Conservation (phyloP, 2,888 invertebrate genomes). For the Hydropsyche betteni region DNA sequence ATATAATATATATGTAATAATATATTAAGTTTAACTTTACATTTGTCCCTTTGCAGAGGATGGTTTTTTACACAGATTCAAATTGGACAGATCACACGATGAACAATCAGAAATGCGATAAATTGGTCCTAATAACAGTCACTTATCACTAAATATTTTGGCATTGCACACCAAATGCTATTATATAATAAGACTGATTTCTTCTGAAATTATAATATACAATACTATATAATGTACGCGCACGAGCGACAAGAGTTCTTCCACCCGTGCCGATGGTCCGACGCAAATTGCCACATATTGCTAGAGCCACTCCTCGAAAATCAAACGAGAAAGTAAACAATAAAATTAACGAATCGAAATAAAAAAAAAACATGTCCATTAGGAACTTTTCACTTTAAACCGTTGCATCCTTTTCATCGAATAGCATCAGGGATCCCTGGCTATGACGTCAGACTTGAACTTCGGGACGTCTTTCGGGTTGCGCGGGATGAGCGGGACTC, state of each 20-base stretch:
- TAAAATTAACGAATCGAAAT: slow-evolving; percentile 46
- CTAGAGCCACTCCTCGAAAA: slow-evolving; percentile 24
- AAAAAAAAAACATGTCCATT: slow-evolving; percentile 56
- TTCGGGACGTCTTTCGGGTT: slow-evolving; percentile 58
- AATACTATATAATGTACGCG: background rate
- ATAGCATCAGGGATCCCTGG: slow-evolving; percentile 67
- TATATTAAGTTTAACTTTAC: slow-evolving; percentile 21
- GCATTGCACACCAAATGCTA: slow-evolving; percentile 21
- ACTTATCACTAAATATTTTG: slow-evolving; percentile 21
- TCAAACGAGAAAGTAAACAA: slow-evolving; percentile 20
- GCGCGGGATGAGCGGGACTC: slow-evolving; percentile 52
- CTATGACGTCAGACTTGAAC: slow-evolving; percentile 75
- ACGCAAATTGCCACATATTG: slow-evolving; percentile 18
- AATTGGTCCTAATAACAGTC: slow-evolving; percentile 33
- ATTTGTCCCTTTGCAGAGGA: slow-evolving; percentile 14
- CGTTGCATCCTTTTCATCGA: slow-evolving; percentile 65
- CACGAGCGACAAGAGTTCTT: background rate
- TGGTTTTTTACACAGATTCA: slow-evolving; percentile 8
- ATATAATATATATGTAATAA: background rate
- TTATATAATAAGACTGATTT: slow-evolving; percentile 10
- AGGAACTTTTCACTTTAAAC: slow-evolving; percentile 60
- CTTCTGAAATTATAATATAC: slow-evolving; percentile 4
- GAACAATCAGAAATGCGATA: slow-evolving; percentile 9
- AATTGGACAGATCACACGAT: slow-evolving; percentile 28
- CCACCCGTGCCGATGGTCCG: slow-evolving; percentile 1